These are phyloP conservation scores for Zele albiditarsus DNA, from an alignment of 2,888 invertebrate genomes.

Conservation along the genomic window DNA sequence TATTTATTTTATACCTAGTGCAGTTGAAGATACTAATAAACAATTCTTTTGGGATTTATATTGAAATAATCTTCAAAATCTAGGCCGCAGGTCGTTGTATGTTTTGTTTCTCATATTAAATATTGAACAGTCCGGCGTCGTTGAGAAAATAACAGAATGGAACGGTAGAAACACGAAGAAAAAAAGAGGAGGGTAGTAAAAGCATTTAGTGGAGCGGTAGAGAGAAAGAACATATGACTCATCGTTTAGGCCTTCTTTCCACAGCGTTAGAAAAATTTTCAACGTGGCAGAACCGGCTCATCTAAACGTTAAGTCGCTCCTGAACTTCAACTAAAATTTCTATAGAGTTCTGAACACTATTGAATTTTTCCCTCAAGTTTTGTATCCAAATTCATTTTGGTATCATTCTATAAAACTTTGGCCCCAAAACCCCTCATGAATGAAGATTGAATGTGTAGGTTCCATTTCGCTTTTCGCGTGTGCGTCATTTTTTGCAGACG, in stretches of 20 bases:
- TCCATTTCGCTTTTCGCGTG: slow-evolving; percentile 2
- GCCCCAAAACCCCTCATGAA: not conserved
- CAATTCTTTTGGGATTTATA: not conserved
- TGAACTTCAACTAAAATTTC: not conserved
- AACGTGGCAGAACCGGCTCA: not conserved
- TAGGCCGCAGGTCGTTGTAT: not conserved
- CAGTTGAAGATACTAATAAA: not conserved
- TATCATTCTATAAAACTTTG: not conserved
- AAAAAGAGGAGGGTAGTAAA: not conserved
- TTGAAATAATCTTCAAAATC: not conserved
- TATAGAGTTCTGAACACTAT: not conserved
- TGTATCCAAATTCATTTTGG: not conserved
- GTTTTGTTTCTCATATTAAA: not conserved
- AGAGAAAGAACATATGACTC: not conserved
- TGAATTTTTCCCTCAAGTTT: not conserved
- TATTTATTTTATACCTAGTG: not conserved
- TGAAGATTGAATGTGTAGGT: not conserved
- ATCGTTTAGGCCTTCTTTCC: not conserved
- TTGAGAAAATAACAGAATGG: not conserved
- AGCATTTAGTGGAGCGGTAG: not conserved
- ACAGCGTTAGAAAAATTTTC: not conserved
- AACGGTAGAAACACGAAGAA: not conserved
- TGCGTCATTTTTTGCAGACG: slow-evolving; percentile 26
- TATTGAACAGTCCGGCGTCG: not conserved
- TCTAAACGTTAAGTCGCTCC: not conserved